Evolutionary conservation across 2,113 vertebrate genomes (phyloP), one percentile per base, ranked within the genome.

Genomic region (Notothenia coriiceps): DNA sequence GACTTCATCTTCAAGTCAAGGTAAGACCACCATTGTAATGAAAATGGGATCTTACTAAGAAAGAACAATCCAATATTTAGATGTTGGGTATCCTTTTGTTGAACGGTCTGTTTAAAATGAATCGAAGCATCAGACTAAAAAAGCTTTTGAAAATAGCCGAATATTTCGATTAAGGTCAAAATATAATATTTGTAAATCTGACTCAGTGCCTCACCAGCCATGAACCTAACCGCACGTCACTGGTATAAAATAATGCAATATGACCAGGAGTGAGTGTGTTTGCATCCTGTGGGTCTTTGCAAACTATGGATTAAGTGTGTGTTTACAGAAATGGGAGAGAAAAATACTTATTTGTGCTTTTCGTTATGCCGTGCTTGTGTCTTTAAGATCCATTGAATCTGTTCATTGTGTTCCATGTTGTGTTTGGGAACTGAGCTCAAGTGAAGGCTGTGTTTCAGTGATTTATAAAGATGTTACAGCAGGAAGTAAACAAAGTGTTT

Each of bases 401-500:
- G 22, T 22, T 62, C 7, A 20, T 20, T 22, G 17, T 66, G 6
- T 33, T 52, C 6, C 17, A 44, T 3, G 18, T 52, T 51, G 25
- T 12, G 60, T 20, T 6, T 35, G 9, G 1, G 0, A 56, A 11
- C 4, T 12, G 43, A 57, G 0, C 50, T 47, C 15, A n/a, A 1
- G 17, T n/a, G 1, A 17, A 33, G 5, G 25, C 10, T 14, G 43
- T 40, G 66, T 49, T 62, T 54, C 33, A 4, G 54, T 44, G 72
- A 47, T 0, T 15, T 2, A 6, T 40, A 1, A 5, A 40, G 46
- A 76, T 63, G 40, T 71, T 3, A 60, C 5, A 20, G 71, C 73
- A 74, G 63, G 56, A 67, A 63, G 55, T 56, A 70, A 76, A 67
- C 54, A 81, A 57, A 76, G 68, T 50, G 59, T 54, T 18, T 17